These are phyloP conservation scores for Ochotona princeps DNA, from an alignment of 2,113 vertebrate genomes.

Conservation along the genomic window DNA sequence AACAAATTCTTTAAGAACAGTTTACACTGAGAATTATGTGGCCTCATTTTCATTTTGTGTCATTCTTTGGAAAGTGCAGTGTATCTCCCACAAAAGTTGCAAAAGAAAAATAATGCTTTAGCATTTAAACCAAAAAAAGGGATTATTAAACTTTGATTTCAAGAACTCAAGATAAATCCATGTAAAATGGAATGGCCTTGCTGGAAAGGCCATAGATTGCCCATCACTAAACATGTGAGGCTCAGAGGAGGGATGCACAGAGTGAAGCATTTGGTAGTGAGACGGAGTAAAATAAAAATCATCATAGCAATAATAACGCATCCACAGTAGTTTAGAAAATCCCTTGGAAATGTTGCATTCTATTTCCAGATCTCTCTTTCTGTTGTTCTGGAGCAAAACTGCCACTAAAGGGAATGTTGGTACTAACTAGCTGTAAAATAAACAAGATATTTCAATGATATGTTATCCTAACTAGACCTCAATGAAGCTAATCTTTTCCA, in stretches of 20 bases:
- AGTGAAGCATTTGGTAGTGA: not conserved
- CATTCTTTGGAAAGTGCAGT: not conserved
- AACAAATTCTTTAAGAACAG: not conserved
- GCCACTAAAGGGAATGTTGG: not conserved
- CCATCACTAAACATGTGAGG: not conserved
- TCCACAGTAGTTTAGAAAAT: not conserved
- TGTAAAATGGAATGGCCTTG: not conserved
- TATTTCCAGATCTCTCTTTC: not conserved
- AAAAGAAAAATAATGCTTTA: not conserved
- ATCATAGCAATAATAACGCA: no score
- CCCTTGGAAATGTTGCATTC: not conserved
- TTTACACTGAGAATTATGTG: not conserved
- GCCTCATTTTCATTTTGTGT: not conserved
- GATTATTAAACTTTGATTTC: not conserved
- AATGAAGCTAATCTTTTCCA: slow-evolving; percentile 50
- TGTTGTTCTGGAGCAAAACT: not conserved
- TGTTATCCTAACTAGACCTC: slow-evolving; percentile 41
- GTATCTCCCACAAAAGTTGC: not conserved
- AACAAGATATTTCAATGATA: slow-evolving; percentile 23
- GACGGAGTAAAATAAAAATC: not conserved
- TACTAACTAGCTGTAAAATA: slow-evolving; percentile 26
- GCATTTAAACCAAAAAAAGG: not conserved
- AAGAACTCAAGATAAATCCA: not conserved
- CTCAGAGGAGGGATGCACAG: not conserved
- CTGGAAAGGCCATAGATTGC: not conserved